Base-by-base conservation (phyloP, 1,140 invertebrate species). In the Theocolax elegans region DNA sequence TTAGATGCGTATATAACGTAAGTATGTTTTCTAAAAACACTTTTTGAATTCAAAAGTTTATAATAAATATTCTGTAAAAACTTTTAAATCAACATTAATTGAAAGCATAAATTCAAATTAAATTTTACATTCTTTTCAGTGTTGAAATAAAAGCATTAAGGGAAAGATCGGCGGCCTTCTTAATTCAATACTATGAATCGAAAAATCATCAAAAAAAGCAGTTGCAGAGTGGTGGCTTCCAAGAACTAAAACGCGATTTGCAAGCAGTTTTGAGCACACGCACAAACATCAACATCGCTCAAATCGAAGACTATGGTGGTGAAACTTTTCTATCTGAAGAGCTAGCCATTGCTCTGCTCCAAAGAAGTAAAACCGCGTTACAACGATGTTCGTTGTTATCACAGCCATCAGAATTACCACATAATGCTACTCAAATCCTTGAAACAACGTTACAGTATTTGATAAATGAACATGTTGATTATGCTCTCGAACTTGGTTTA, bases 251-350 rank as follows among this genome's bases (percentile, higher is more conserved):
- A 21, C 87, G 97, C 69, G 97, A 99, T 80, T 86, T 99, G 59
- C 96, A 99, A 87, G 96, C 96, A 9, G 93, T 96, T 3, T 93
- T 99, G 73, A 94, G 94, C 1, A 94, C 93, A 1, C 89, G 95
- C 67, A 94, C 95, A 0, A 97, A 97, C 77, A 95, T 97, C 44
- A 97, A 97, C 79, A 95, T 97, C 72, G 94, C 94, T 3, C 93
- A 94, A 80, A 94, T 95, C 65, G 97, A 99, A 83, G 95, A 97
- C 83, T 98, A 97, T 83, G 95, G 96, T 2, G 97, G 97, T 0
- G 97, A 99, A 86, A 99, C 96, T 0, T 99, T 99, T 82, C 87
- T 99, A 1, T 98, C 96, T 0, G 97, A 99, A 83, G 95, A 98
- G 82, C 88, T 99, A n/a, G 96, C 96, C 1, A 95, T 97, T 63